phyloP scores from a whole-genome alignment of 1,140 invertebrate genomes.

The Drosophila sulfurigaster region DNA sequence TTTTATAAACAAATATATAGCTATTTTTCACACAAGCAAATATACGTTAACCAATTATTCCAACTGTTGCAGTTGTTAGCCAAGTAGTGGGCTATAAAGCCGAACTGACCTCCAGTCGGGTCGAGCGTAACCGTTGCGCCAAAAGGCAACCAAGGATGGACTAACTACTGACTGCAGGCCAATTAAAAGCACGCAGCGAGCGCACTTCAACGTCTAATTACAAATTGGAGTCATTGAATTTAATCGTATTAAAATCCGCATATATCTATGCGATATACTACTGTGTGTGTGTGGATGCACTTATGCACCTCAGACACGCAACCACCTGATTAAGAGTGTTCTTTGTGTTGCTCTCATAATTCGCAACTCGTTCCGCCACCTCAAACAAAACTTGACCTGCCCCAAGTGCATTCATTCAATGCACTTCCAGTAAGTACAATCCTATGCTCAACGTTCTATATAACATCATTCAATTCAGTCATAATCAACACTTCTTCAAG shows the following conservation, averaged over 20 bases:
- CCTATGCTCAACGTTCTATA: no score
- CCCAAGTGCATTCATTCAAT: not conserved
- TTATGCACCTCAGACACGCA: slow-evolving; percentile 74
- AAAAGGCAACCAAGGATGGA: slow-evolving; percentile 82
- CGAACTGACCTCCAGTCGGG: slow-evolving; percentile 70
- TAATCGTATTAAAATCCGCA: slow-evolving; percentile 75
- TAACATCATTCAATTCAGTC: no score
- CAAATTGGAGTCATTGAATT: slow-evolving; percentile 83
- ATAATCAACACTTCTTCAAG: no score
- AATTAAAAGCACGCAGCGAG: slow-evolving; percentile 80
- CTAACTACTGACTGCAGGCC: slow-evolving; percentile 57
- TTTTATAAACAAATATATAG: slow-evolving; percentile 67
- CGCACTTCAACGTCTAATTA: slow-evolving; percentile 79
- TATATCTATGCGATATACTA: slow-evolving; percentile 20
- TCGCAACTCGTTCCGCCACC: no score
- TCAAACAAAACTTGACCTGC: not conserved
- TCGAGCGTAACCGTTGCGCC: slow-evolving; percentile 83
- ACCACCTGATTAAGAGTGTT: slow-evolving; percentile 50
- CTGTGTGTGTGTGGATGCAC: slow-evolving; percentile 28
- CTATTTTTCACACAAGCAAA: slow-evolving; percentile 78
- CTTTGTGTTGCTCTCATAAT: slow-evolving; percentile 34
- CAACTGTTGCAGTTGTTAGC: slow-evolving; percentile 12
- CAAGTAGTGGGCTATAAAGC: slow-evolving; percentile 47
- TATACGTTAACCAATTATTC: slow-evolving; percentile 62
- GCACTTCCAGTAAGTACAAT: not conserved